phyloP scores from a whole-genome alignment of 2,797 vertebrate genomes.

The Aphelocoma californica region DNA sequence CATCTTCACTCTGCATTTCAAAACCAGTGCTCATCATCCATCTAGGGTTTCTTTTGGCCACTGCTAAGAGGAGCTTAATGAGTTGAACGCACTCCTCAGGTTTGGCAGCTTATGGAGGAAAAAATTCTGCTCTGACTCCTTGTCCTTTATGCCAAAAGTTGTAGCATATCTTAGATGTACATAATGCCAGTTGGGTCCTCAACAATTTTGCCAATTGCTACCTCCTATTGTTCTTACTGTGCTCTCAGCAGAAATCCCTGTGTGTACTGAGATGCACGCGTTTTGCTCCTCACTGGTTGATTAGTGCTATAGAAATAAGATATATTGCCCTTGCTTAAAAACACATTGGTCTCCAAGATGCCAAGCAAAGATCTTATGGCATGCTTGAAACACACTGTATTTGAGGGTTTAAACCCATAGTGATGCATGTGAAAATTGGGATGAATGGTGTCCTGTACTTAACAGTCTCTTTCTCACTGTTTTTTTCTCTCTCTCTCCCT shows the following conservation, averaged over 20 bases:
- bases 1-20: not conserved
- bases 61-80: not conserved
- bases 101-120: not conserved
- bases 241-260: not conserved
- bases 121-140: not conserved
- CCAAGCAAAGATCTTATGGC: not conserved
- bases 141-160: not conserved
- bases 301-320: not conserved
- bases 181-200: not conserved
- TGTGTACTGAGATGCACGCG: not conserved
- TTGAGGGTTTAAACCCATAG: not conserved
- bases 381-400: not conserved
- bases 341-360: not conserved
- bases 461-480: conserved; percentile 1
- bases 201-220: not conserved
- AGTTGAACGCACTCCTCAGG: not conserved
- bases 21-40: not conserved
- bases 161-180: not conserved
- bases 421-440: not conserved
- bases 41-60: not conserved
- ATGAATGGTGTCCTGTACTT: not conserved
- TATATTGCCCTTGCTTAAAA: not conserved
- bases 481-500: conserved; percentile 37
- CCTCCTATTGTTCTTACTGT: not conserved
- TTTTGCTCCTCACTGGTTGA: not conserved